Conservation (phyloP, 2,113 vertebrate genomes). For the Fukomys damarensis region DNA sequence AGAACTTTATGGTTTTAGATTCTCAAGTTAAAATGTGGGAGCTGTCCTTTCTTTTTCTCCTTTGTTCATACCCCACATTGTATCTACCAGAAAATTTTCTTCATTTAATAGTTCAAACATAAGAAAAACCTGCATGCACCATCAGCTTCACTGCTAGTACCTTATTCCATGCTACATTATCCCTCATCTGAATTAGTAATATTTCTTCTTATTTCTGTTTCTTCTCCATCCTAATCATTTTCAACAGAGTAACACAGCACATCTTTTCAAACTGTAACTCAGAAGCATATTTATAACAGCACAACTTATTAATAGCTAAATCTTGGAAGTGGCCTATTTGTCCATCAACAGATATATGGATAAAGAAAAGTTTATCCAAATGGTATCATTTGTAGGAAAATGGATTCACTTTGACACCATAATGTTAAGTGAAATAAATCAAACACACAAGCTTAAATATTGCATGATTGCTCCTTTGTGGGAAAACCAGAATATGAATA, state of each 20-base stretch:
- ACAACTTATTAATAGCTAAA: neutral
- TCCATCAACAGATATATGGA: neutral
- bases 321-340: neutral
- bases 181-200: neutral
- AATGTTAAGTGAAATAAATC: neutral
- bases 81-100: neutral
- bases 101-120: neutral
- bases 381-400: neutral
- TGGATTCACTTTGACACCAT: neutral
- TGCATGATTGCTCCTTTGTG: neutral
- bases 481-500: neutral
- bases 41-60: neutral
- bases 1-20: neutral
- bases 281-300: neutral
- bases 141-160: neutral
- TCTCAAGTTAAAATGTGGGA: neutral
- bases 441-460: neutral
- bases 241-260: neutral
- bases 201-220: neutral
- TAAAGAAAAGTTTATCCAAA: neutral
- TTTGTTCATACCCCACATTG: neutral
- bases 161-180: neutral
- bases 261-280: neutral
- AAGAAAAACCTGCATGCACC: neutral
- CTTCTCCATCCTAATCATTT: neutral